These are phyloP conservation scores for Phengaris alcon DNA, from an alignment of 2,888 invertebrate genomes.

Conservation along the genomic window DNA sequence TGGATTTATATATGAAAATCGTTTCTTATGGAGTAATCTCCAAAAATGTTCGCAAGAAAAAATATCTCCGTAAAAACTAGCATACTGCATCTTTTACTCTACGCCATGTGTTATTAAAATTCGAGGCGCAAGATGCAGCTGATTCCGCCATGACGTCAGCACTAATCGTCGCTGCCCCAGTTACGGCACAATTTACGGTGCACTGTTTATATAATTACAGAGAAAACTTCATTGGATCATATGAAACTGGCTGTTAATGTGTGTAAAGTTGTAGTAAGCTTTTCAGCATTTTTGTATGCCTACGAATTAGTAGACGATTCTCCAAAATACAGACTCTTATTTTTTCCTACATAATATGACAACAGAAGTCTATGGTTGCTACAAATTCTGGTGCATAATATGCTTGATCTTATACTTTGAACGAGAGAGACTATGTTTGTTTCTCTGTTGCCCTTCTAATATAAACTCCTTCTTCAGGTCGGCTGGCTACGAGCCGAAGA, in stretches of 20 bases:
- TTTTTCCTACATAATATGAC: too few species aligned
- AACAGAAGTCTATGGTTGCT: too few species aligned
- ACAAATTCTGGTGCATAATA: too few species aligned
- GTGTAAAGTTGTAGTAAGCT: too few species aligned
- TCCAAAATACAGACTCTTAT: too few species aligned
- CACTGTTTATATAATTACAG: constrained; percentile 27
- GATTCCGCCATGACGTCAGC: constrained; percentile 42
- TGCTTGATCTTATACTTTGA: too few species aligned
- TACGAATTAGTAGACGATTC: too few species aligned
- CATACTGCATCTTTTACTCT: neutral
- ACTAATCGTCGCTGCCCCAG: constrained; percentile 32
- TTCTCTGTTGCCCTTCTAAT: neutral
- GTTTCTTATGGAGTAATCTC: too few species aligned
- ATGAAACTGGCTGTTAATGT: neutral
- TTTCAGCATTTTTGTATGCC: too few species aligned
- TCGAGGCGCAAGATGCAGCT: constrained; percentile 44
- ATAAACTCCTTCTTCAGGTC: constrained; percentile 77
- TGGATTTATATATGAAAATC: too few species aligned
- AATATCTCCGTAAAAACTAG: neutral
- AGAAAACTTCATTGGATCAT: constrained; percentile 3
- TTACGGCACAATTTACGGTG: constrained; percentile 39
- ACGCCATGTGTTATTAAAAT: constrained; percentile 42
- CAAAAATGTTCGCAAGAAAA: too few species aligned
- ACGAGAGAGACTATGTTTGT: too few species aligned
- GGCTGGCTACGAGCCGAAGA: constrained; percentile 94